Evolutionary conservation across 2,113 vertebrate genomes (phyloP).

Genomic region (Otolemur garnettii): DNA sequence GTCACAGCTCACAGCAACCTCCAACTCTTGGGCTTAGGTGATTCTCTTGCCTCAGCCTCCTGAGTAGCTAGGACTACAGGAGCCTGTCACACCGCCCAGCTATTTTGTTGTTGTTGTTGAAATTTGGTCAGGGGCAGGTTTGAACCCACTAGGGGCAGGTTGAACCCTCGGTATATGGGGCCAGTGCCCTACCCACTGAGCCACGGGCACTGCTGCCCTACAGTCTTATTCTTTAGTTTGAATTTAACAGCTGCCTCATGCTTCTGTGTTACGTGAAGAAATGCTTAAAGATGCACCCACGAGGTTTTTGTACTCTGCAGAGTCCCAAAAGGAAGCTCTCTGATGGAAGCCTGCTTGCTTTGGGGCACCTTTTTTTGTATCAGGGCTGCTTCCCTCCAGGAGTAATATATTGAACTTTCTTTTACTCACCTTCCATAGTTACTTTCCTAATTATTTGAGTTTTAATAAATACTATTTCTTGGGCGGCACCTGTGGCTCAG

Average conservation of each 20-base stretch:
- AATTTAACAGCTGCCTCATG: constrained; percentile 30
- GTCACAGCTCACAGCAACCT: too few species aligned
- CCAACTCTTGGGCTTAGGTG: too few species aligned
- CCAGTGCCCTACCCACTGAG: too few species aligned
- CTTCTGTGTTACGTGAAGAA: constrained; percentile 4
- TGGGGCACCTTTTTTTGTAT: not conserved
- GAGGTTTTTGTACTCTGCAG: not conserved
- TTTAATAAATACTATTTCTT: constrained; percentile 29
- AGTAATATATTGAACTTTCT: not conserved
- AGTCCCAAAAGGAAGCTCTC: not conserved
- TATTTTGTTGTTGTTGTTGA: too few species aligned
- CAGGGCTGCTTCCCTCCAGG: not conserved
- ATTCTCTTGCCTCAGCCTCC: too few species aligned
- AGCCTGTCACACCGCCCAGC: too few species aligned
- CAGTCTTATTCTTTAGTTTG: not conserved
- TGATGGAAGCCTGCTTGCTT: not conserved
- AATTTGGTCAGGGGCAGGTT: too few species aligned
- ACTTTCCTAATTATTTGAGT: constrained; percentile 5
- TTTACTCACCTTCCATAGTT: not conserved
- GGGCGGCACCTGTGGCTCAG: too few species aligned
- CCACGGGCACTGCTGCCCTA: too few species aligned
- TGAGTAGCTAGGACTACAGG: too few species aligned
- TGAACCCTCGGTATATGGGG: too few species aligned
- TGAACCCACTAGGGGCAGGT: too few species aligned
- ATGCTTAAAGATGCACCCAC: not conserved